Conservation (phyloP, 2,888 invertebrate genomes). For the Acleris sparsana region DNA sequence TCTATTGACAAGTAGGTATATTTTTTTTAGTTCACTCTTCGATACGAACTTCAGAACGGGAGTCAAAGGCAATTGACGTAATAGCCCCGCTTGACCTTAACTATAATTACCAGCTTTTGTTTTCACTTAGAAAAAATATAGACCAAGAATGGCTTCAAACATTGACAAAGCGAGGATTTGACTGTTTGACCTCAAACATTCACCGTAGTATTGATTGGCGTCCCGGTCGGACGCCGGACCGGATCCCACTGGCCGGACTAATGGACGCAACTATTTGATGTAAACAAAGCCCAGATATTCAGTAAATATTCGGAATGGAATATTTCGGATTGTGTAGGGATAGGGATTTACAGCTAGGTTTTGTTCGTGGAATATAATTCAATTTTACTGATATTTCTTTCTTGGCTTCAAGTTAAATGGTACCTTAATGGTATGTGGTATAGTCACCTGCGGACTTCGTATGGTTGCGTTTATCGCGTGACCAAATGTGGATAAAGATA, state of each 20-base stretch:
- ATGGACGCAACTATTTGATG: constrained; percentile 44
- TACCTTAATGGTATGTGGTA: too few species aligned
- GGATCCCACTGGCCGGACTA: constrained; percentile 36
- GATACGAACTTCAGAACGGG: too few species aligned
- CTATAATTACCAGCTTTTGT: too few species aligned
- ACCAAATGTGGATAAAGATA: too few species aligned
- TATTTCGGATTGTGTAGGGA: not conserved
- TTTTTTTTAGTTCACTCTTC: too few species aligned
- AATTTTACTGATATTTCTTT: too few species aligned
- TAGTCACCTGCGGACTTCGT: too few species aligned
- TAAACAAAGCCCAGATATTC: constrained; percentile 43
- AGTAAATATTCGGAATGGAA: constrained; percentile 39
- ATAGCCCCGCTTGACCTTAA: too few species aligned
- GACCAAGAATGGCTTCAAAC: not conserved
- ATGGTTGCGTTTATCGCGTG: too few species aligned
- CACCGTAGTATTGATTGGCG: constrained; percentile 33
- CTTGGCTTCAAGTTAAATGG: too few species aligned
- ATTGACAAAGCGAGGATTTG: constrained; percentile 11
- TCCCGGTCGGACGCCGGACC: constrained; percentile 32
- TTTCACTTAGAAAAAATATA: not conserved
- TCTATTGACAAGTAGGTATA: too few species aligned
- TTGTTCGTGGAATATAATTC: not conserved
- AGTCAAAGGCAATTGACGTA: too few species aligned
- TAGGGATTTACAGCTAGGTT: not conserved
- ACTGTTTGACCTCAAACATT: constrained; percentile 29